Evolutionary conservation across 2,797 vertebrate species (phyloP).

Genomic region (Nannoperca australis): DNA sequence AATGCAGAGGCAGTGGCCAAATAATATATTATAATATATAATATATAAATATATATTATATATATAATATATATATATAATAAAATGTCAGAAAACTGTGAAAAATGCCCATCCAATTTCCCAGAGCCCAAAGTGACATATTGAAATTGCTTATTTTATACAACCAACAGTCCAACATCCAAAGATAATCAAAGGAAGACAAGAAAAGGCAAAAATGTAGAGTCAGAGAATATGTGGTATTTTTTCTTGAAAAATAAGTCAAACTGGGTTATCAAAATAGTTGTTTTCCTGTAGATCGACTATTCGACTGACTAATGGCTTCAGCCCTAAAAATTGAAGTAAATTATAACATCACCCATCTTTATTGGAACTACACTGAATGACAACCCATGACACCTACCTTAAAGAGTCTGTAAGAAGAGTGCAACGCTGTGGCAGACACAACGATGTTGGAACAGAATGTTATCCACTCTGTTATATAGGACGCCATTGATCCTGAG

Average conservation of each 20-base stretch:
- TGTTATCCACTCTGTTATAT: constrained; percentile 50
- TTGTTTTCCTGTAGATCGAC: background rate
- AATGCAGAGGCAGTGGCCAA: background rate
- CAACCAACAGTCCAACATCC: background rate
- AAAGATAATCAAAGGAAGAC: background rate
- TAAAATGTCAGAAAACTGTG: background rate
- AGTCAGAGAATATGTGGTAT: background rate
- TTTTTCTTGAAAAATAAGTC: background rate
- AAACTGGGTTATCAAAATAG: background rate
- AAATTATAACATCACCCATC: no score
- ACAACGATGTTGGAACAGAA: constrained; percentile 64
- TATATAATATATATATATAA: no score
- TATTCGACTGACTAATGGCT: background rate
- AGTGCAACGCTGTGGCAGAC: constrained; percentile 68
- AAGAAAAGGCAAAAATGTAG: background rate
- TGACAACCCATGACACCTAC: constrained; percentile 54
- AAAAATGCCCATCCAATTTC: background rate
- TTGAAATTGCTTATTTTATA: background rate
- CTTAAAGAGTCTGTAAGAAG: constrained; percentile 81
- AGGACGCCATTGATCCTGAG: constrained; percentile 72
- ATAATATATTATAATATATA: no score
- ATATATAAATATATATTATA: no score
- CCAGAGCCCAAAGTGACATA: background rate
- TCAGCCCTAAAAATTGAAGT: background rate
- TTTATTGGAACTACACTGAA: background rate